Evolutionary conservation across 2,888 invertebrate species (phyloP), one percentile per base, ranked within the genome.

Genomic region (Eupithecia abbreviata): DNA sequence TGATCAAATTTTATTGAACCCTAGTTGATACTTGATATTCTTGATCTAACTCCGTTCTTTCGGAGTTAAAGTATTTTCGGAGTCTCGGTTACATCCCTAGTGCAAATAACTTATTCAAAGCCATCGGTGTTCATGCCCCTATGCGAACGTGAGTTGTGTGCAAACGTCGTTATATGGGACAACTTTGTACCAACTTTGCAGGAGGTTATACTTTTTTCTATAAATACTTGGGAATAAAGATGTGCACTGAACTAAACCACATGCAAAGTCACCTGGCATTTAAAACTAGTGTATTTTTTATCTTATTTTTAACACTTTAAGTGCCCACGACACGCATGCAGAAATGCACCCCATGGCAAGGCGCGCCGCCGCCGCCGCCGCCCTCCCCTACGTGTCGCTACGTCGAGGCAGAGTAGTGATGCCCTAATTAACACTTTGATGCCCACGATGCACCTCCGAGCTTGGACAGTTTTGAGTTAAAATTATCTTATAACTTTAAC

Each of bases 31-130:
- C 42, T 42, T 42, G 41, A 41, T 13, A 65, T 65, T n/a, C 13
- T 65, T 12, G 62, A 65, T 13, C 42, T 42, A 3, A 41, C 66
- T 66, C 42, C 42, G 42, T 41, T 42, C 66, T 66, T 77, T 77
- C 77, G 72, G 71, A 77, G 74, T 77, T 66, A 73, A 73, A 69
- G 72, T 69, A 65, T 66, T 55, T 72, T 45, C 55, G 49, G 73
- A 73, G 70, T 72, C 47, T 78, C 74, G 66, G 76, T 76, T 49
- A 76, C 78, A 78, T 76, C 78, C 78, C 78, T 78, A 76, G 72
- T 67, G 74, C 74, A 82, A 83, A 89, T 91, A 88, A 90, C 86
- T 90, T 90, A 91, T 90, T 90, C 90, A 90, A 86, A 85, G 82
- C 85, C 82, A 82, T 80, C 85, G 81, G 80, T 81, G 86, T 87